Base-by-base conservation (phyloP, 1,140 invertebrate genomes). In the Eumeta japonica region DNA sequence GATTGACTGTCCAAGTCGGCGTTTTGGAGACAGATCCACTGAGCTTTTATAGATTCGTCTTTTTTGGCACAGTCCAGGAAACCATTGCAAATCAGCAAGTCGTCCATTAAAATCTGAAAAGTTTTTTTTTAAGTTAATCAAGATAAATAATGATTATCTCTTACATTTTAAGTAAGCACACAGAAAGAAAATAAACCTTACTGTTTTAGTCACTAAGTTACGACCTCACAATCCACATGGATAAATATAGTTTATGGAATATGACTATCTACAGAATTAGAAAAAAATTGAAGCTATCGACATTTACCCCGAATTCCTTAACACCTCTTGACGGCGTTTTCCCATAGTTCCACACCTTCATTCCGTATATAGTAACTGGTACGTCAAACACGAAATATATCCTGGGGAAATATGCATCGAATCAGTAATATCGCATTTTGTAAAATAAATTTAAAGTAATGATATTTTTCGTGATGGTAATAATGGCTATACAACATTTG, bases 331-430 rank as follows among this genome's bases (percentile, higher is more conserved):
- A 67, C 2, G 85, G 79, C 20, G 86, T 89, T 72, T 92, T 92
- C 12, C 81, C 81, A 66, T 92, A 92, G 75, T 92, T 92, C 87
- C 87, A 92, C 43, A 92, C 75, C 56, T 87, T 87, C 20, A 92
- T 83, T 60, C 82, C 81, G 3, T 86, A 88, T 4, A 92, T 76
- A 14, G 78, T 80, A 0, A 86, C 80, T 5, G 87, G 87, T 15
- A 77, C 59, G 59, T 91, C 87, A 67, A 92, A 89, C 32, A 90
- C 83, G 28, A 92, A 77, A 73, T 87, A 91, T 30, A 92, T 76
- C 50, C 86, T 81, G 62, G 79, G 54, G 76, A 45, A 20, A n/a
- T n/a, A n/a, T n/a, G n/a, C n/a, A n/a, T n/a, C n/a, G n/a, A n/a
- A n/a, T n/a, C 37, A 35, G 31, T 45, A 27, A 36, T 10, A 41